These are phyloP conservation scores for Hassar affinis DNA, from an alignment of 2,113 vertebrate species.

Conservation along the genomic window DNA sequence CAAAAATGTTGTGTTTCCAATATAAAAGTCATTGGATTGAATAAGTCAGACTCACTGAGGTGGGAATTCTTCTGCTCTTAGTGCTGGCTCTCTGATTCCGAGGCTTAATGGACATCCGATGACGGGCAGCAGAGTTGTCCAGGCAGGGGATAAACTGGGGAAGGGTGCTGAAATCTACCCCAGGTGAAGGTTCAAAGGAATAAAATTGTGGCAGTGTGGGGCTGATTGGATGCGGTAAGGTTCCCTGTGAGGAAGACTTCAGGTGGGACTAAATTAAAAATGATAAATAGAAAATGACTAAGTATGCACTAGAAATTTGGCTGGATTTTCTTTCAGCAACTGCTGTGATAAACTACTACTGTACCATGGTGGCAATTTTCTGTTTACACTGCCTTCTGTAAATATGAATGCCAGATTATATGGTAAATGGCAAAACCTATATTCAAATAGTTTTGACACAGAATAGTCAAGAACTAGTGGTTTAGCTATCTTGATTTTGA, in stretches of 20 bases:
- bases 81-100: slow-evolving; percentile 83
- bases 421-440: background rate
- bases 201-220: slow-evolving; percentile 53
- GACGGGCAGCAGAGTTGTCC: slow-evolving; percentile 90
- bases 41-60: slow-evolving; percentile 69
- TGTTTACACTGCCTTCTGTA: background rate
- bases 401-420: background rate
- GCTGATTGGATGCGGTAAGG: slow-evolving; percentile 63
- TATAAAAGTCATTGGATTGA: background rate
- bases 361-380: background rate
- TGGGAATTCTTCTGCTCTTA: slow-evolving; percentile 70
- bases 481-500: background rate
- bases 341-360: background rate
- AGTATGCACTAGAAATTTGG: background rate
- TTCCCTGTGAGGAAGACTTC: slow-evolving; percentile 68
- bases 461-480: background rate
- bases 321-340: background rate
- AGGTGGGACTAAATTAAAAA: slow-evolving; percentile 52
- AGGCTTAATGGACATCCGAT: slow-evolving; percentile 90
- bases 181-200: slow-evolving; percentile 56
- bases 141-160: slow-evolving; percentile 78
- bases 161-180: slow-evolving; percentile 78
- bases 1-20: background rate
- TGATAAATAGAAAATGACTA: background rate
- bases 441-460: background rate